Conservation (phyloP, 92 coral and sea anemone species). For the Zoanthus sociatus region DNA sequence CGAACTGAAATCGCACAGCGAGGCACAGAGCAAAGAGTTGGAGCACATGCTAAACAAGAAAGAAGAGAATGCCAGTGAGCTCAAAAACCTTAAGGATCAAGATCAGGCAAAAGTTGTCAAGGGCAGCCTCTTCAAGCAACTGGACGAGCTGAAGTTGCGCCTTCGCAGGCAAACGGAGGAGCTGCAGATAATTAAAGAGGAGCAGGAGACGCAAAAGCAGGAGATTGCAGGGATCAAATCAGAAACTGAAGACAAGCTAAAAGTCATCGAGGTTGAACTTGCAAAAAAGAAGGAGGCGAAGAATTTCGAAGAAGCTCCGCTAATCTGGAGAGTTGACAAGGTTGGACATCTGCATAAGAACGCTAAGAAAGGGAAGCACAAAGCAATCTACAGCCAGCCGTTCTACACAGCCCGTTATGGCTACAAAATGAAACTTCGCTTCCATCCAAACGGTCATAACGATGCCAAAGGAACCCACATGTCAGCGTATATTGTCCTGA, state of each 20-base stretch:
- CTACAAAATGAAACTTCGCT: slow-evolving; percentile 43
- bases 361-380: slow-evolving; percentile 41
- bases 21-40: slow-evolving; percentile 34
- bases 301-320: slow-evolving; percentile 3
- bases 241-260: slow-evolving; percentile 34
- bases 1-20: slow-evolving; percentile 23
- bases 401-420: slow-evolving; percentile 33
- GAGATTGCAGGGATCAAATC: slow-evolving; percentile 24
- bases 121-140: background rate
- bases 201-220: slow-evolving; percentile 16
- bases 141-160: slow-evolving; percentile 9
- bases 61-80: slow-evolving; percentile 25
- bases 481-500: slow-evolving; percentile 20
- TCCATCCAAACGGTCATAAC: slow-evolving; percentile 34
- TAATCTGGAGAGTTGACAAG: slow-evolving; percentile 34
- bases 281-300: background rate
- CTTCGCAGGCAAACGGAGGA: slow-evolving; percentile 22
- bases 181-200: slow-evolving; percentile 6
- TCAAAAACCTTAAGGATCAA: background rate
- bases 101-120: background rate
- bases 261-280: slow-evolving; percentile 20
- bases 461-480: slow-evolving; percentile 40
- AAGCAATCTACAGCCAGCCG: slow-evolving; percentile 18
- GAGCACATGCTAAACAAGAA: slow-evolving; percentile 9
- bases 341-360: slow-evolving; percentile 24